Conservation (phyloP, 2,797 vertebrate genomes). For the Lagorchestes hirsutus region DNA sequence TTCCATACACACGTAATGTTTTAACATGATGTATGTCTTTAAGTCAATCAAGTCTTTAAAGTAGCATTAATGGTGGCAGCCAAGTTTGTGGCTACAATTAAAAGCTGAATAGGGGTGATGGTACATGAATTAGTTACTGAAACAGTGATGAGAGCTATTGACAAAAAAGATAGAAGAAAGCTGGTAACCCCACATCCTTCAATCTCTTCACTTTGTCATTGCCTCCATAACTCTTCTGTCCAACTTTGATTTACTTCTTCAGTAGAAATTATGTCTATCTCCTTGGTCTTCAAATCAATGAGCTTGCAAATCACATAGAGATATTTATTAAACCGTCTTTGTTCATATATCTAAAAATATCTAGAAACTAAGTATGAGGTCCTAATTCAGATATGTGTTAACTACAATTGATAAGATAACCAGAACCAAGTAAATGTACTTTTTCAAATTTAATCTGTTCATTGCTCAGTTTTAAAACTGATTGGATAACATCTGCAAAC, state of each 20-base stretch:
- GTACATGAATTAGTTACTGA: background rate
- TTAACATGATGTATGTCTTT: background rate
- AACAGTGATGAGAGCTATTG: background rate
- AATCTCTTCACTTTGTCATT: background rate
- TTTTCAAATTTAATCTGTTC: background rate
- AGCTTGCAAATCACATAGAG: background rate
- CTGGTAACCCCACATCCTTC: background rate
- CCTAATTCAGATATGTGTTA: background rate
- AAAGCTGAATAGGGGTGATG: background rate
- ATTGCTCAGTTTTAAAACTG: background rate
- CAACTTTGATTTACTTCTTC: background rate
- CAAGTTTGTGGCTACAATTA: background rate
- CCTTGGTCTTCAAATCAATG: background rate
- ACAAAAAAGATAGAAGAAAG: background rate
- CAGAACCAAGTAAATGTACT: background rate
- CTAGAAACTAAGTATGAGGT: background rate
- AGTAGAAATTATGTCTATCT: background rate
- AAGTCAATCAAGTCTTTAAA: background rate
- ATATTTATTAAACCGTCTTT: background rate
- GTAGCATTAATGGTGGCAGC: background rate
- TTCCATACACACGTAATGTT: background rate
- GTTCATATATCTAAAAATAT: background rate
- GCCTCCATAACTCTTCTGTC: background rate
- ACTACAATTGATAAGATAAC: background rate
- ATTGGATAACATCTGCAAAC: background rate